Base-by-base conservation (phyloP, 2,888 invertebrate species). In the Idaea dimidiata region DNA sequence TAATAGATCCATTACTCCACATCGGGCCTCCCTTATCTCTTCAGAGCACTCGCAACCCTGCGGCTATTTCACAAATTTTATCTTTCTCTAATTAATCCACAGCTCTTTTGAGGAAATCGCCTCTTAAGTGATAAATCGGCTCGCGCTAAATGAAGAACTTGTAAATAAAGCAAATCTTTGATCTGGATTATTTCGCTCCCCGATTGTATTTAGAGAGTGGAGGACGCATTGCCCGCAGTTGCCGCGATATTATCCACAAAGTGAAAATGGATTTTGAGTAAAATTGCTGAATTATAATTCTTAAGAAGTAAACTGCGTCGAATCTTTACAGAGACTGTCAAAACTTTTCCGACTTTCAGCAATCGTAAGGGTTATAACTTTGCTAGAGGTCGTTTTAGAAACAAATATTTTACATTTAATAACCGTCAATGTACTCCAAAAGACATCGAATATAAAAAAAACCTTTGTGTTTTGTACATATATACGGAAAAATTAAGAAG, bases 81-180 rank as follows among this genome's bases (percentile, higher is more conserved):
- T 91, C 88, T 86, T 80, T 78, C 84, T 81, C 83, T 87, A 89
- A 91, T 90, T 89, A 91, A 90, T 89, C 88, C 85, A 81, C 77
- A 82, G 88, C 83, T 82, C 83, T 86, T 87, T 86, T 83, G 78
- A 82, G 80, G 78, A 79, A 84, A 89, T 86, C 82, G 83, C 81
- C 76, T 84, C 82, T 82, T 85, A 84, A 88, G 83, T 88, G 85
- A 89, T 89, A 86, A 89, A 86, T 89, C 81, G 83, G 77, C 74
- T 70, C 70, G 73, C 80, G 80, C 78, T 81, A 80, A 84, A 86
- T 84, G 78, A 83, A 83, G 77, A 86, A 86, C 80, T 84, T 82
- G 79, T 86, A 84, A 88, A 86, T 86, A 86, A 85, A 84, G 80
- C 81, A 82, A 83, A 87, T 84, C 82, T 87, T 87, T 89, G 84